Evolutionary conservation across 2,797 vertebrate species (phyloP), one percentile per base, ranked within the genome.

Genomic region (Heteromormyrus szaboi): DNA sequence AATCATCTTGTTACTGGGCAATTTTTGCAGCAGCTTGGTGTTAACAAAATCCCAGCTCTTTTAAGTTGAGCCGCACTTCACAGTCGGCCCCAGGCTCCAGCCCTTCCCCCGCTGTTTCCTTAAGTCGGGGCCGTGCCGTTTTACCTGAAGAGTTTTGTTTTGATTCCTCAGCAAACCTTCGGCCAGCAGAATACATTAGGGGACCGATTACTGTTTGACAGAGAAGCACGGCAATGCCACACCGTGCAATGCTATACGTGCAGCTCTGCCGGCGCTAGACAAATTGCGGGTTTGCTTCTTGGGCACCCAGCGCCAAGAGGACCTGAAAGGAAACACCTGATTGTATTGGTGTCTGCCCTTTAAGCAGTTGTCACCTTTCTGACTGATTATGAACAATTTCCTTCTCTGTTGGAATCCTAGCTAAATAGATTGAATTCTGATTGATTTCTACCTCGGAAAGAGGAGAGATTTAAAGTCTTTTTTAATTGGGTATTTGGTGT

Each of bases 401-500:
- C 96, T 96, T 95, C 95, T 95, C 95, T 95, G 96, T 96, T 96
- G 95, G 95, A 96, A 96, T 97, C 95, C 96, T 93, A 96, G 95
- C 95, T 94, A 93, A 95, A 96, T 95, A 95, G 96, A 97, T 97
- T 96, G 95, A 96, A 96, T 97, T 97, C 95, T 93, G 95, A 97
- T 97, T 97, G 96, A 97, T 97, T 96, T 96, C 95, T 91, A 93
- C 94, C 94, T 94, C 94, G 95, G 95, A 96, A 96, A 96, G 94
- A 95, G 95, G 94, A 94, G 95, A 95, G 96, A 97, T 96, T 96
- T 96, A 96, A 97, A 96, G 96, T 95, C 96, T 90, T 92, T 92
- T 89, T 96, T 97, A 96, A 97, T 96, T 96, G 96, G 96, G 95
- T 96, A 96, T 96, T 96, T 96, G 96, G 95, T 96, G 96, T 97